Evolutionary conservation across 2,888 invertebrate genomes (phyloP).

Genomic region (Conops quadrifasciatus): DNA sequence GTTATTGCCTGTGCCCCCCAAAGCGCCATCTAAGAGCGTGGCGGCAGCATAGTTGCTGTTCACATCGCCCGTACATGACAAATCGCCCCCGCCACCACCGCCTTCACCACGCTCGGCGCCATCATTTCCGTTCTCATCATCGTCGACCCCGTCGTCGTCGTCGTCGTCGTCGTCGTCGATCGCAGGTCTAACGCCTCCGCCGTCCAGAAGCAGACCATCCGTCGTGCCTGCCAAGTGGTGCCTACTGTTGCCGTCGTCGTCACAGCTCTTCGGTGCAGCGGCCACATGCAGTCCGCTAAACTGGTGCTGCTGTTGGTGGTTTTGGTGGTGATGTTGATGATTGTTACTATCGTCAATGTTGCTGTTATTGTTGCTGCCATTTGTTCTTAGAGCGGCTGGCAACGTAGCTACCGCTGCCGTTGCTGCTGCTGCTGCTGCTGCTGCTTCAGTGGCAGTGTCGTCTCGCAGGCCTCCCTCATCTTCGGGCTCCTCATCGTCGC

Average conservation of each 20-base stretch:
- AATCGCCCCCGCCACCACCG: conserved; percentile 42
- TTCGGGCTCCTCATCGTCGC: conserved; percentile 42
- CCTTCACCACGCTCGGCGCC: conserved; percentile 28
- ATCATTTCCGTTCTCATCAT: conserved; percentile 33
- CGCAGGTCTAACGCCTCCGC: conserved; percentile 32
- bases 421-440: conserved; percentile 33
- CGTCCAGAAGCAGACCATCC: conserved; percentile 45
- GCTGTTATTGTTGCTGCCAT: conserved; percentile 1
- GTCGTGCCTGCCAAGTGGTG: conserved; percentile 40
- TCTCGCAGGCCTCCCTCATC: conserved; percentile 43
- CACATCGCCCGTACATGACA: conserved; percentile 37
- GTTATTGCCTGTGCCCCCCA: conserved; percentile 44
- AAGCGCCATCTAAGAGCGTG: conserved; percentile 31
- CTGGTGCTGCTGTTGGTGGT: conserved; percentile 30
- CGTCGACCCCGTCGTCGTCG: conserved; percentile 36
- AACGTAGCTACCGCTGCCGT: conserved; percentile 27
- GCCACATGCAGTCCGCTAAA: conserved; percentile 34
- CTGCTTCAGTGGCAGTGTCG: background rate
- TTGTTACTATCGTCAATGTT: conserved; percentile 29
- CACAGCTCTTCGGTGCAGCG: conserved; percentile 38
- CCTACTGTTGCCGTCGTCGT: conserved; percentile 5
- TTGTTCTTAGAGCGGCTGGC: conserved; percentile 4
- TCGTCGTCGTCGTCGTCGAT: conserved; percentile 28
- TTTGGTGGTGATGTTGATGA: conserved; percentile 32
- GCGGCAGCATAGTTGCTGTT: conserved; percentile 43